phyloP scores from a whole-genome alignment of 2,113 vertebrate species.

The Cinclus mexicanus region DNA sequence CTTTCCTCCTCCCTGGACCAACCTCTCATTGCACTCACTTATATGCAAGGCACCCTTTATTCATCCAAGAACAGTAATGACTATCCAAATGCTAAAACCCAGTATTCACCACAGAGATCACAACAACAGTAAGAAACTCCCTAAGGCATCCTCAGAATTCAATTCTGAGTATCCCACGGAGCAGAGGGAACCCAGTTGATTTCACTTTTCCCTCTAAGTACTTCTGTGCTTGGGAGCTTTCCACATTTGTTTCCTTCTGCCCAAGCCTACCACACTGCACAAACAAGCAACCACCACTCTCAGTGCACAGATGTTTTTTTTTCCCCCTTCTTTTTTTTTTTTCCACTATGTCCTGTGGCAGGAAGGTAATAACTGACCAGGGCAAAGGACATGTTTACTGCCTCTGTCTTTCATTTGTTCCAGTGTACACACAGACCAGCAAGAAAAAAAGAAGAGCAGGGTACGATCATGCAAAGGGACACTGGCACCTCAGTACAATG shows the following conservation, averaged over 20 bases:
- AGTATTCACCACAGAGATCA: background rate
- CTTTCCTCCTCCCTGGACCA: slow-evolving; percentile 31
- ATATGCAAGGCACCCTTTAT: background rate
- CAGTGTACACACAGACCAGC: background rate
- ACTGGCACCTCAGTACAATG: fast-evolving
- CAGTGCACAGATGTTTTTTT: background rate
- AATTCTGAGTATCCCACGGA: background rate
- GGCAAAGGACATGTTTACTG: slow-evolving; percentile 11
- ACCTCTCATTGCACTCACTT: background rate
- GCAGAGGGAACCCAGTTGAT: background rate
- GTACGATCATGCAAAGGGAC: background rate
- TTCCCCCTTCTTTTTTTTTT: fast-evolving
- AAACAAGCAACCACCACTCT: background rate
- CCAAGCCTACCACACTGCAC: background rate
- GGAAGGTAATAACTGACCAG: background rate
- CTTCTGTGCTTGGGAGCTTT: background rate
- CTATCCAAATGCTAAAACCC: background rate
- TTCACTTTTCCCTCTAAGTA: background rate
- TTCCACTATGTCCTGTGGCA: background rate
- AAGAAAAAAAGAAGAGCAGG: background rate
- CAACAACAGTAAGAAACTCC: background rate
- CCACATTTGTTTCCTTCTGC: background rate
- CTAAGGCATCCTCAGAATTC: background rate
- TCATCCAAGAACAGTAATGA: background rate
- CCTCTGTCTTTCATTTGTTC: background rate